Evolutionary conservation across 2,888 invertebrate species (phyloP).

Genomic region (Pegoplata infirma): DNA sequence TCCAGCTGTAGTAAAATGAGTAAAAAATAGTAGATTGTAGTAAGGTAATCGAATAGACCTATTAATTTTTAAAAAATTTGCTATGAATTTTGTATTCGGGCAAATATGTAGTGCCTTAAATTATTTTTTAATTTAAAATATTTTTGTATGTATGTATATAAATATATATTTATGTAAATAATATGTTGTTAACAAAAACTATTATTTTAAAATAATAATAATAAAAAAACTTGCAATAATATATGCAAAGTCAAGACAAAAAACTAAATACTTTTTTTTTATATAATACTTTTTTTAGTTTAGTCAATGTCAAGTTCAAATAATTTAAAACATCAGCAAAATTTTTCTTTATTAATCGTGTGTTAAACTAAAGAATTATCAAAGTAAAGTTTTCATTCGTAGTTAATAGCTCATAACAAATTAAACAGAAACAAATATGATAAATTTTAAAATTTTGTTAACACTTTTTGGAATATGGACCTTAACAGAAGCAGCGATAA

Average conservation of each 20-base stretch:
- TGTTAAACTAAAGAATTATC: background rate
- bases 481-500: constrained; percentile 1
- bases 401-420: background rate
- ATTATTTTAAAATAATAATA: background rate
- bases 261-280: background rate
- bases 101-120: background rate
- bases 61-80: no score
- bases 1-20: no score
- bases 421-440: constrained; percentile 18
- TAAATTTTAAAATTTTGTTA: constrained; percentile 2
- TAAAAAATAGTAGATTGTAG: no score
- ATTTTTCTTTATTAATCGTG: constrained; percentile 35
- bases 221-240: background rate
- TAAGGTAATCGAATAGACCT: no score
- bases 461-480: constrained; percentile 1
- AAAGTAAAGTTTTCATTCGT: constrained; percentile 2
- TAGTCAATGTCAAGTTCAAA: constrained; percentile 47
- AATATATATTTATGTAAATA: background rate
- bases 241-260: background rate
- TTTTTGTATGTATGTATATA: no score
- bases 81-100: no score
- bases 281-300: background rate
- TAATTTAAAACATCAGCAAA: constrained; percentile 37
- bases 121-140: background rate
- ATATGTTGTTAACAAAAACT: background rate